phyloP scores from a whole-genome alignment of 2,797 vertebrate species.

The Zalophus californianus region DNA sequence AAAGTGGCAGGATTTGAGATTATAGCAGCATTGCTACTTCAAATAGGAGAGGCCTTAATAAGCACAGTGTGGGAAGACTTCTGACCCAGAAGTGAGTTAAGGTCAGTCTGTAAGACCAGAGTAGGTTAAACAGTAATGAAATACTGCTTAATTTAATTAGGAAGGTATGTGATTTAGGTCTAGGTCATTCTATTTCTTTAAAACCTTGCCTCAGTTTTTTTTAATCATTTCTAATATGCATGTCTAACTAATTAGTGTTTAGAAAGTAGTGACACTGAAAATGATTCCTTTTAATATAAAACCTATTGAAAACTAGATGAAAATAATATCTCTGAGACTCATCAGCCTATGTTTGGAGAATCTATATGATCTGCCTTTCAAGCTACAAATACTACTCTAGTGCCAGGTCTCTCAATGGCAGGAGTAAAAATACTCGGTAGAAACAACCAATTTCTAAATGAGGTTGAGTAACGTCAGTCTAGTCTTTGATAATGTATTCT shows the following conservation, averaged over 20 bases:
- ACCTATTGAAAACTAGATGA: neutral
- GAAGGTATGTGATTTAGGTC: conserved; percentile 2
- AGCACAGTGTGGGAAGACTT: neutral
- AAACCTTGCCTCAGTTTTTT: neutral
- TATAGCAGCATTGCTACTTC: neutral
- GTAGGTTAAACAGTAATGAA: conserved; percentile 17
- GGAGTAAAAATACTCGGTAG: neutral
- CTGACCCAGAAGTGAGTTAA: neutral
- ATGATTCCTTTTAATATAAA: conserved; percentile 57
- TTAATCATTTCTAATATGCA: neutral
- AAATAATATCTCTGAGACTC: neutral
- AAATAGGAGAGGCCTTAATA: neutral
- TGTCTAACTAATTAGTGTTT: conserved; percentile 32
- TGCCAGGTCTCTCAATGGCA: neutral
- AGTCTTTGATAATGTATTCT: neutral
- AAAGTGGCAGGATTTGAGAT: neutral
- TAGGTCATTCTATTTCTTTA: conserved; percentile 26
- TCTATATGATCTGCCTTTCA: neutral
- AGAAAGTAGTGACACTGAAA: neutral
- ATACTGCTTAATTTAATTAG: conserved; percentile 52
- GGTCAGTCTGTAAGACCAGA: conserved; percentile 7
- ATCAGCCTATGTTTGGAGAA: neutral
- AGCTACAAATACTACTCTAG: neutral
- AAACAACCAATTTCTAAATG: neutral
- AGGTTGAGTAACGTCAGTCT: neutral